Conservation (phyloP, 2,797 vertebrate genomes). For the Phataginus tetradactyla region DNA sequence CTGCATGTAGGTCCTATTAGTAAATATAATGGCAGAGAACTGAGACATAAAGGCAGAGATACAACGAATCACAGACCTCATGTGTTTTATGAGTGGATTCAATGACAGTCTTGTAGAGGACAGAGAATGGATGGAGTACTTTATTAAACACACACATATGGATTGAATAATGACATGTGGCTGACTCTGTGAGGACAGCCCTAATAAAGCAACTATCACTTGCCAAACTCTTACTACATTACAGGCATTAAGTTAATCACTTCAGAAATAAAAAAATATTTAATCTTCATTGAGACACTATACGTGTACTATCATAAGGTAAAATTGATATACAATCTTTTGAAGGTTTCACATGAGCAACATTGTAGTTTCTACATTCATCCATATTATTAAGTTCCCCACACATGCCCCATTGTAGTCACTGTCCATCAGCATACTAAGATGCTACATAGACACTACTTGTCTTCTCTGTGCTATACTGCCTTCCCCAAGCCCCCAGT, state of each 20-base stretch:
- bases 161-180: background rate
- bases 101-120: background rate
- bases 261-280: background rate
- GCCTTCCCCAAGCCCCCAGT: too few relatives aligned
- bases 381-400: too few relatives aligned
- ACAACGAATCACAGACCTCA: background rate
- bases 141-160: background rate
- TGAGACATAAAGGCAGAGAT: background rate
- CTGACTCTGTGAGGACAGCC: background rate
- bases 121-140: background rate
- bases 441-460: too few relatives aligned
- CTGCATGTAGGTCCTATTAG: background rate
- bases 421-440: too few relatives aligned
- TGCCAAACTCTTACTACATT: background rate
- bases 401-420: too few relatives aligned
- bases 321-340: too few relatives aligned
- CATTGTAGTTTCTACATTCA: too few relatives aligned
- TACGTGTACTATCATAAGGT: background rate
- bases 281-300: background rate
- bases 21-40: background rate
- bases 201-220: background rate
- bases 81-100: background rate
- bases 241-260: background rate
- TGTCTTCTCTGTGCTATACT: too few relatives aligned
- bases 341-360: too few relatives aligned